Evolutionary conservation across 2,113 vertebrate genomes (phyloP).

Genomic region (Chionis minor): DNA sequence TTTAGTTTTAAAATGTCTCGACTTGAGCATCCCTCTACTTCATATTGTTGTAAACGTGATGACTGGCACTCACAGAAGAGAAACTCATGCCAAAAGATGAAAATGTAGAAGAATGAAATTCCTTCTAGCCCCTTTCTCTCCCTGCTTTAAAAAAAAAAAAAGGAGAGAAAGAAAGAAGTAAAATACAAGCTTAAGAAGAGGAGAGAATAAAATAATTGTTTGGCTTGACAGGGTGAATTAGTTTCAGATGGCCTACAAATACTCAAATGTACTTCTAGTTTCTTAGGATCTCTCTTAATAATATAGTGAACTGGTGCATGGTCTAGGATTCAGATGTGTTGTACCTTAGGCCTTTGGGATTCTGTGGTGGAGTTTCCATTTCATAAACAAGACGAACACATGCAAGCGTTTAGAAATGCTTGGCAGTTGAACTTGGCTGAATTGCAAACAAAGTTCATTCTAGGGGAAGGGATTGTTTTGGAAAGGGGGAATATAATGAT

Average conservation of each 20-base stretch:
- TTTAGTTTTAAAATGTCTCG: conserved; percentile 8
- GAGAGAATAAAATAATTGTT: background rate
- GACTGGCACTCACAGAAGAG: background rate
- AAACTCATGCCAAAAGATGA: background rate
- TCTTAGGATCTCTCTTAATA: background rate
- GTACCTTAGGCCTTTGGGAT: conserved; percentile 15
- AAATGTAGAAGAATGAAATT: background rate
- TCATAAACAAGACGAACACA: conserved; percentile 12
- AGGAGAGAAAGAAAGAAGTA: background rate
- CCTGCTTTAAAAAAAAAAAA: background rate
- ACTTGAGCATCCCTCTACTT: background rate
- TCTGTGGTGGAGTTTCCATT: conserved; percentile 17
- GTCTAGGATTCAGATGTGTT: conserved; percentile 9
- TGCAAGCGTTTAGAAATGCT: conserved; percentile 50
- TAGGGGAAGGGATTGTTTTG: conserved; percentile 50
- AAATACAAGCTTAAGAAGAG: background rate
- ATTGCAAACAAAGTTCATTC: conserved; percentile 39
- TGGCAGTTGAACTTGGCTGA: conserved; percentile 61
- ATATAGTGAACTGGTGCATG: background rate
- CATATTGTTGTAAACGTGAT: background rate
- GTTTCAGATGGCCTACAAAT: background rate
- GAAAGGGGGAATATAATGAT: conserved; percentile 3
- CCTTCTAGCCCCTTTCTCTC: background rate
- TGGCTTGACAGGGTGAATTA: background rate
- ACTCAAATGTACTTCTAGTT: background rate